Percentiles rank a stretch among this genome's conserved stretches.
Evolutionary conservation across 1,140 invertebrate species (phyloP).

Genomic region (Eufriesea mexicana): DNA sequence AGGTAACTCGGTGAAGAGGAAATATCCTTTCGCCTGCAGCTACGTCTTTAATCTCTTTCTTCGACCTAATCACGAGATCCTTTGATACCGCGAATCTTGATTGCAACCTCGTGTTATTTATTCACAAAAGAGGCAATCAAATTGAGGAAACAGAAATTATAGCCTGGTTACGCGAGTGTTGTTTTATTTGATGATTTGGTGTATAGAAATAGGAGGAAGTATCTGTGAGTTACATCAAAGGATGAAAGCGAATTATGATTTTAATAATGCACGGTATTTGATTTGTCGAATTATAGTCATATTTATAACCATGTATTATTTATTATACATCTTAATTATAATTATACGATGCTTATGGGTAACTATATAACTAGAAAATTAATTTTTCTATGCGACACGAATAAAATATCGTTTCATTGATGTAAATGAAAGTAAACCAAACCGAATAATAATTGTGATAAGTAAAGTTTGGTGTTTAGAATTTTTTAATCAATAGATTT

Average conservation of each 20-base stretch:
- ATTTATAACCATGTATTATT: too few relatives aligned
- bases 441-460: too few relatives aligned
- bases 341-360: too few relatives aligned
- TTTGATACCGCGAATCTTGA: slow-evolving; percentile 5
- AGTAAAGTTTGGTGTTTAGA: too few relatives aligned
- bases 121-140: slow-evolving; percentile 38
- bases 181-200: neutral
- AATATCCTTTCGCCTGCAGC: slow-evolving; percentile 9
- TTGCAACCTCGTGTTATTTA: neutral
- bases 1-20: slow-evolving; percentile 15
- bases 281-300: too few relatives aligned
- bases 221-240: neutral
- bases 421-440: too few relatives aligned
- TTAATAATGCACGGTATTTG: neutral
- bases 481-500: too few relatives aligned
- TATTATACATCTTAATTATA: too few relatives aligned
- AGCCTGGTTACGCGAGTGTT: neutral
- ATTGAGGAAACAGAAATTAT: neutral
- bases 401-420: too few relatives aligned
- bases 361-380: too few relatives aligned
- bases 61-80: neutral
- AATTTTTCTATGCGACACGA: too few relatives aligned
- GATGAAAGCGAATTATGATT: neutral
- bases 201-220: too few relatives aligned
- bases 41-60: slow-evolving; percentile 32